phyloP scores from a whole-genome alignment of 2,113 vertebrate species.

The Brachirus orientalis region DNA sequence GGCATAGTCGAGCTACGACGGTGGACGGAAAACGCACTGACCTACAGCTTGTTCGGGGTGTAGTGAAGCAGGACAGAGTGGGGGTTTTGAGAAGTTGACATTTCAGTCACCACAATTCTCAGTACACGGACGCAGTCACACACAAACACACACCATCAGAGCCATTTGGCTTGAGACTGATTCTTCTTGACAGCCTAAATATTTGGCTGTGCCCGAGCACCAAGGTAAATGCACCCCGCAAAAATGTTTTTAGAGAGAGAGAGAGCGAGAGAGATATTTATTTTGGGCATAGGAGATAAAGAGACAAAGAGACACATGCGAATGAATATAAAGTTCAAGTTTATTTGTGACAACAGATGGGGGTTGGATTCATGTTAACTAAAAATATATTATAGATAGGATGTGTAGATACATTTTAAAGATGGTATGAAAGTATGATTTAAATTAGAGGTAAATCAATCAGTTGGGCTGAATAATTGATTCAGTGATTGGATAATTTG shows the following conservation, averaged over 20 bases:
- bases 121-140: conserved; percentile 21
- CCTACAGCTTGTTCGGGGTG: conserved; percentile 25
- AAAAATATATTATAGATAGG: no score
- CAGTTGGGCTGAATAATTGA: no score
- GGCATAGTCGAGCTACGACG: no score
- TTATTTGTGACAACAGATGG: neutral
- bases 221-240: conserved; percentile 75
- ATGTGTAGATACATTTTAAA: no score
- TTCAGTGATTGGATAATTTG: no score
- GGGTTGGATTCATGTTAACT: no score
- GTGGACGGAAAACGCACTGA: no score
- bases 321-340: conserved; percentile 2
- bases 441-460: no score
- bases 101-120: conserved; percentile 66
- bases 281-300: neutral
- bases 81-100: conserved; percentile 56
- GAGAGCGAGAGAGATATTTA: conserved; percentile 27
- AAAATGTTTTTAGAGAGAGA: conserved; percentile 74
- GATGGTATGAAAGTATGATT: no score
- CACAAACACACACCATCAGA: conserved; percentile 22
- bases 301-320: conserved; percentile 15
- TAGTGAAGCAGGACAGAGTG: conserved; percentile 36
- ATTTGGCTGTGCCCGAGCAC: conserved; percentile 78
- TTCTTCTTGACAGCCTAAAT: conserved; percentile 82
- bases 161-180: conserved; percentile 80